These are phyloP conservation scores for Galaxias olidus DNA, from an alignment of 2,797 vertebrate genomes.

Conservation along the genomic window DNA sequence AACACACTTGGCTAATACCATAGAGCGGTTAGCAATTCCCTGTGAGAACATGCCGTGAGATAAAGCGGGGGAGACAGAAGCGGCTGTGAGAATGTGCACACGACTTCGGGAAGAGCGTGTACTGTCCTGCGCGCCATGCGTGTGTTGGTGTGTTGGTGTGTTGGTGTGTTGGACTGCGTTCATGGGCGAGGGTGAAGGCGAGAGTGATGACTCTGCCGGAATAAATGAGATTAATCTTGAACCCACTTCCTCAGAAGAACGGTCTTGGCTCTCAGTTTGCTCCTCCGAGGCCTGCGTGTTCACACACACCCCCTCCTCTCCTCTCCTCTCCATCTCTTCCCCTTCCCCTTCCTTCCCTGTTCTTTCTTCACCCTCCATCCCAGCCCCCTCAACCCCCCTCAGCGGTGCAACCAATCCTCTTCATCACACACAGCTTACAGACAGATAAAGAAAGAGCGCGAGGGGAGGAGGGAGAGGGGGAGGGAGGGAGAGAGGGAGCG, in stretches of 20 bases:
- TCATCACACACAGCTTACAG: slow-evolving; percentile 55
- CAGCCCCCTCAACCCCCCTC: slow-evolving; percentile 61
- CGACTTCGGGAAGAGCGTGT: background rate
- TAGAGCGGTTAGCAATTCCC: no score
- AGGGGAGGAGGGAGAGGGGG: background rate
- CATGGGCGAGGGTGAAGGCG: slow-evolving; percentile 17
- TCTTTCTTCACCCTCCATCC: slow-evolving; percentile 41
- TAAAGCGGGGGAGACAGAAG: no score
- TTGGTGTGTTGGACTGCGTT: background rate
- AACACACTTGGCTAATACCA: no score
- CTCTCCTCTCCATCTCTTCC: slow-evolving; percentile 42
- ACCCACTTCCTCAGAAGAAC: slow-evolving; percentile 63
- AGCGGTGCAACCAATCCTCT: slow-evolving; percentile 64
- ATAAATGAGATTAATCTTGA: slow-evolving; percentile 65
- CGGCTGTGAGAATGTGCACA: background rate
- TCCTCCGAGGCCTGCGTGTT: slow-evolving; percentile 59
- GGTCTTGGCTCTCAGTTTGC: slow-evolving; percentile 59
- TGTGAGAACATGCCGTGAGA: no score
- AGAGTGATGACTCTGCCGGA: slow-evolving; percentile 60
- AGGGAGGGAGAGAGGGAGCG: slow-evolving; percentile 20
- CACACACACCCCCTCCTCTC: slow-evolving; percentile 50
- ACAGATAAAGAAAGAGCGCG: slow-evolving; percentile 38
- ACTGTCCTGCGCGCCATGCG: no score
- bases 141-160: background rate
- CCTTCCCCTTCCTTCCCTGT: slow-evolving; percentile 37